Conservation (phyloP, 2,888 invertebrate species). For the Synergus itoensis region DNA sequence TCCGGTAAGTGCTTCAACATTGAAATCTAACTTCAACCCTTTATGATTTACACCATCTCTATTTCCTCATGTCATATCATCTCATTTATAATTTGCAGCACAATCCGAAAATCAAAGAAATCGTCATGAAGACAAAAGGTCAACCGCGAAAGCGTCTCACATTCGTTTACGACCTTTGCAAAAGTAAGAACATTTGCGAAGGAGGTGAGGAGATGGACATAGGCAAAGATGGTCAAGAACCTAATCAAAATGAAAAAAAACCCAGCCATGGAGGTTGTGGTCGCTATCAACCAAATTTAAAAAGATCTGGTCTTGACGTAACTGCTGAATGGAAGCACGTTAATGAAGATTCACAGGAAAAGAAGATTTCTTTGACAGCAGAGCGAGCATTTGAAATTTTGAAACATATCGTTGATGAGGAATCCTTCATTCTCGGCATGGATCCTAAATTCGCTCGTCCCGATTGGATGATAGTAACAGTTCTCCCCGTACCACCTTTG, state of each 20-base stretch:
- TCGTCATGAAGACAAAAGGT: slow-evolving; percentile 97
- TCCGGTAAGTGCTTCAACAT: slow-evolving; percentile 85
- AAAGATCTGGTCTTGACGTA: slow-evolving; percentile 93
- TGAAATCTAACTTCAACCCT: slow-evolving; percentile 39
- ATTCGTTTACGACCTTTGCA: slow-evolving; percentile 98
- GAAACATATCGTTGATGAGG: slow-evolving; percentile 97
- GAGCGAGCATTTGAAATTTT: slow-evolving; percentile 98
- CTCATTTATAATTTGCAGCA: slow-evolving; percentile 79
- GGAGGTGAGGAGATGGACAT: slow-evolving; percentile 99
- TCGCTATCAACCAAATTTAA: slow-evolving; percentile 96
- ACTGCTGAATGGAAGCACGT: slow-evolving; percentile 99
- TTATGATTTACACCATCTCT: not conserved
- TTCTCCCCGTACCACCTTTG: slow-evolving; percentile 97
- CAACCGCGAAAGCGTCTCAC: slow-evolving; percentile 96
- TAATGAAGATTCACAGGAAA: slow-evolving; percentile 99
- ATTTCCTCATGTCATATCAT: not conserved
- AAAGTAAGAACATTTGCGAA: slow-evolving; percentile 98
- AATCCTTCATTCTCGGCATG: slow-evolving; percentile 96
- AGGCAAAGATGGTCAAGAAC: slow-evolving; percentile 86
- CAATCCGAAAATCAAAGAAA: slow-evolving; percentile 95
- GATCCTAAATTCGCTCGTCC: slow-evolving; percentile 98
- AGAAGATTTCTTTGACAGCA: slow-evolving; percentile 95
- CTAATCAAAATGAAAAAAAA: slow-evolving; percentile 79
- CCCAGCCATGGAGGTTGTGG: slow-evolving; percentile 97
- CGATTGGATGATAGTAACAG: slow-evolving; percentile 99